Evolutionary conservation across 2,113 vertebrate genomes (phyloP).

Genomic region (Carassius gibelio): DNA sequence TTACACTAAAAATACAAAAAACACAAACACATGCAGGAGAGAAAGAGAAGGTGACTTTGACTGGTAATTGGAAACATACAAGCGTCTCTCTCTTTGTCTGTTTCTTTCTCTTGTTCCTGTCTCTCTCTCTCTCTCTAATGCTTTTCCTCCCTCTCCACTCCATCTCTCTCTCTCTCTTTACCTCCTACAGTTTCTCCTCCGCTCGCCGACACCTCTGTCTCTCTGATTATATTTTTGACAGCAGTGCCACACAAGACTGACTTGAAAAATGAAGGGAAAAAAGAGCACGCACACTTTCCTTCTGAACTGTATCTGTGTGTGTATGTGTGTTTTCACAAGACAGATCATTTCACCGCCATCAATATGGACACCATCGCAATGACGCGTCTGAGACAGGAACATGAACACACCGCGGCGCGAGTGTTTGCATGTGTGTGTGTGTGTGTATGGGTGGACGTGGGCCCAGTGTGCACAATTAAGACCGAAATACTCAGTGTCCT

Average conservation of each 20-base stretch:
- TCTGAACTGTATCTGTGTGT: not conserved
- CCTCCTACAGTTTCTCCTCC: slow-evolving; percentile 37
- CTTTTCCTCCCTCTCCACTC: not conserved
- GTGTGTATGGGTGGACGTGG: slow-evolving; percentile 27
- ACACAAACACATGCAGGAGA: slow-evolving; percentile 26
- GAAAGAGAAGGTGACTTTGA: slow-evolving; percentile 76
- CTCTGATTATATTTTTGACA: slow-evolving; percentile 74
- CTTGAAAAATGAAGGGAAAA: slow-evolving; percentile 65
- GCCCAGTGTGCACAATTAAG: slow-evolving; percentile 74
- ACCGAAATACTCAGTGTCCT: slow-evolving; percentile 68
- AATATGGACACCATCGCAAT: slow-evolving; percentile 63
- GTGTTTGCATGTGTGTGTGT: not conserved
- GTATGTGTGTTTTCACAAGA: not conserved
- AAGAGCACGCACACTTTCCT: slow-evolving; percentile 15
- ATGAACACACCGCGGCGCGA: not conserved
- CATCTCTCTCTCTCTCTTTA: slow-evolving; percentile 46
- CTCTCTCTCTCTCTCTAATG: not conserved
- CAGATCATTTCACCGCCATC: slow-evolving; percentile 62
- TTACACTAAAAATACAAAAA: slow-evolving; percentile 20
- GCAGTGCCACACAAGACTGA: slow-evolving; percentile 67
- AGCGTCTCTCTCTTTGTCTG: slow-evolving; percentile 68
- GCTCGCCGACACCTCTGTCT: not conserved
- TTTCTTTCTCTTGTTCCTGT: slow-evolving; percentile 8
- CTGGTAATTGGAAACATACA: slow-evolving; percentile 79
- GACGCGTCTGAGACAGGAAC: slow-evolving; percentile 40